Evolutionary conservation across 2,113 vertebrate genomes (phyloP), one percentile per base, ranked within the genome.

Genomic region (Pygoscelis antarcticus): DNA sequence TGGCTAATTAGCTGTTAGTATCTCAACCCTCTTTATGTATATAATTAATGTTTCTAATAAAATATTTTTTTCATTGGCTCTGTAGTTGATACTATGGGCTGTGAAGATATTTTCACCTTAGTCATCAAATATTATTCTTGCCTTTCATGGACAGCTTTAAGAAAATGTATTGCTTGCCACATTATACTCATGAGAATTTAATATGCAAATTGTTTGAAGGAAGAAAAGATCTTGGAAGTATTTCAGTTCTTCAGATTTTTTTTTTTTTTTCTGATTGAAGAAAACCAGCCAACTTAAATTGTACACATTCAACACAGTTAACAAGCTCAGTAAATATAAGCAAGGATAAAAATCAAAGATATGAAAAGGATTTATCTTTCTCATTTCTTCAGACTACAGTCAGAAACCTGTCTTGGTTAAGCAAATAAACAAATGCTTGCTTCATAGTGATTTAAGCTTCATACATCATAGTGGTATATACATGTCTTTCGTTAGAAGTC

Each of bases 1-100:
- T 96, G 98, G 83, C 76, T 99, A 98, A 98, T 98, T 98, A 99
- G 96, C 89, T 95, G 81, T 94, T 98, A 98, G 82, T 64, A 98
- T 98, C 98, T 98, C 78, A 51, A 93, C 81, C 98, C 58, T 97
- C 83, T 97, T 95, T 98, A 96, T 95, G 93, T 71, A 96, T 97
- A 92, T 96, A 98, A 98, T 98, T 98, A 98, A 92, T 82, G 81
- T 94, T 98, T 97, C 95, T 97, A 91, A 96, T 95, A 13, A 89
- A 84, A 69, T 92, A 42, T 68, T 72, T 95, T 52, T 85, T 93
- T 85, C 32, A 46, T 83, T 95, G 38, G 17, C 75, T 77, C 68
- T 91, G 40, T 27, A 83, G 20, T 77, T 89, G 61, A 54, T 90
- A 85, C 19, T 61, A 32, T 51, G 64, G 42, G 40, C 80, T 95